Base-by-base conservation (phyloP, 1,140 invertebrate species). In the Yoshiicerus persimilis region DNA sequence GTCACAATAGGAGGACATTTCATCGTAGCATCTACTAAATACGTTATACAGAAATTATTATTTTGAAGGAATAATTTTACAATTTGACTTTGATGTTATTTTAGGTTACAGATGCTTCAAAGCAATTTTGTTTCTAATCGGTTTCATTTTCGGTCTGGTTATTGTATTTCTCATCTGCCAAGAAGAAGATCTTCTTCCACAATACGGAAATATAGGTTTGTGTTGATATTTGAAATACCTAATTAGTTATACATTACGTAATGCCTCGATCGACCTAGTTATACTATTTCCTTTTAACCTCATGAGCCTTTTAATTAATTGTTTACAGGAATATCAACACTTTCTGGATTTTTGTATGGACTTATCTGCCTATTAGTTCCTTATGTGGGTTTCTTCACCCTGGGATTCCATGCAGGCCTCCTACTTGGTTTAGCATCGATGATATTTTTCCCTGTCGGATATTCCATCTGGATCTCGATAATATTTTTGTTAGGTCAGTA, bases 91-190 rank as follows among this genome's bases (percentile, higher is more conserved):
- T 25, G 5, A 80, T 80, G 4, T 92, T 92, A 88, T 95, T 95
- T 70, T 93, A 96, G 96, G 97, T 84, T 98, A 97, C 92, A 94
- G 96, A 83, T 97, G 96, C 92, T 97, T 97, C 92, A 97, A 97
- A 92, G 96, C 96, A 3, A 95, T 96, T n/a, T 96, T 97, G 95
- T 97, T 97, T 92, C 93, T 97, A 34, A 97, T 96, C 32, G 97
- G 97, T 36, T 96, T 97, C 91, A 95, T 96, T 64, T 97, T 97
- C 92, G 96, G 96, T 16, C 95, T 96, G 75, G 94, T 95, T 30
- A 94, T 97, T 86, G 95, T 96, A 3, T 97, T 96, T 92, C 92
- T 96, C 87, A 96, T 97, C 89, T 96, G 96, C 92, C 93, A 95
- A 84, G 96, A 96, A 91, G 95, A 96, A 90, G 94, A 95, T 62